Evolutionary conservation across 2,113 vertebrate species (phyloP), one percentile per base, ranked within the genome.

Genomic region (Chaetodon auriga): DNA sequence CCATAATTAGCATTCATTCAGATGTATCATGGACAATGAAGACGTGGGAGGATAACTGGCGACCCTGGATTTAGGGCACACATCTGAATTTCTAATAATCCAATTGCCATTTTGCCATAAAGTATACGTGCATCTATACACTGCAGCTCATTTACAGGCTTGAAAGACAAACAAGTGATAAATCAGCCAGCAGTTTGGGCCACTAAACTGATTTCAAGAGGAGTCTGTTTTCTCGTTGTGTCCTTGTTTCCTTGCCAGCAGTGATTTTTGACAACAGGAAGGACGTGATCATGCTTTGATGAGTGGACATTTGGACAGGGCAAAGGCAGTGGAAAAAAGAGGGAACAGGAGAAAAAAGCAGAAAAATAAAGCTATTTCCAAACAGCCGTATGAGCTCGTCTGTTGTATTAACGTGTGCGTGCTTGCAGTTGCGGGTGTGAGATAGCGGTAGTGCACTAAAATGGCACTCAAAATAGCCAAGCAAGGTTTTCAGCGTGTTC

Each of bases 1-100:
- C 79, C 86, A 86, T 82, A 87, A 89, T 91, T 91, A 90, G 88
- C 78, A 75, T 85, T 87, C 57, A 90, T 45, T 30, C 30, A 80
- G 58, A 78, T 60, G 51, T 49, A 79, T 79, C 66, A 53, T 30
- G n/a, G 38, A 80, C 70, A 43, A 19, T 38, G 38, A 83, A 73
- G 61, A 69, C 1, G 21, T 35, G 30, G 61, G 49, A 53, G 21
- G 55, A 65, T 78, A 74, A 83, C 57, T 65, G 78, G 76, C 45
- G 62, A 57, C 23, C 49, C 71, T 85, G 66, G 75, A 87, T 87
- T 65, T 64, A 80, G 53, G 30, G 45, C 63, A 49, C 41, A 60
- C n/a, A 84, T 79, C 71, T 49, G 30, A 83, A 48, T 23, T 55
- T 75, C 19, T 61, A 80, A 80, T 83, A 81, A 82, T 83, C 30